Percentiles rank a stretch among this genome's conserved stretches.
These are phyloP conservation scores for Drosophila paramelanica DNA, from an alignment of 2,888 invertebrate genomes.

Conservation along the genomic window DNA sequence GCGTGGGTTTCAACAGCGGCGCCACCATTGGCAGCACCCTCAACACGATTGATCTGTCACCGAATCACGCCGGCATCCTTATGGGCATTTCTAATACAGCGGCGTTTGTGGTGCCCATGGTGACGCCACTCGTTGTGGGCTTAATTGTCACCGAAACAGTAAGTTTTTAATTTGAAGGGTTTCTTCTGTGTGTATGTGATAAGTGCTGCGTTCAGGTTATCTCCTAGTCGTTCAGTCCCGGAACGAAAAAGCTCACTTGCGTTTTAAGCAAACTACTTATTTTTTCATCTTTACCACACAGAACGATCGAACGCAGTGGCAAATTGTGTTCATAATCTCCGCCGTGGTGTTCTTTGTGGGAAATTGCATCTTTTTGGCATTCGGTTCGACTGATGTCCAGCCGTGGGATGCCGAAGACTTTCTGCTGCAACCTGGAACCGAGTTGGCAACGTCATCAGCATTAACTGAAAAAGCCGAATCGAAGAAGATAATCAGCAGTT, in stretches of 20 bases:
- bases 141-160: constrained; percentile 84
- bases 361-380: constrained; percentile 89
- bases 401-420: constrained; percentile 88
- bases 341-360: constrained; percentile 89
- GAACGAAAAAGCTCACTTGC: too few relatives aligned
- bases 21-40: constrained; percentile 85
- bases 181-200: too few relatives aligned
- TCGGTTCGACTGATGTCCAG: constrained; percentile 88
- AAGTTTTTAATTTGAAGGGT: constrained; percentile 35
- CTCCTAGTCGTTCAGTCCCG: too few relatives aligned
- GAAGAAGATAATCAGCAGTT: constrained; percentile 12
- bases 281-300: constrained; percentile 22
- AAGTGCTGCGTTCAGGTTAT: too few relatives aligned
- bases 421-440: constrained; percentile 65
- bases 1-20: constrained; percentile 85
- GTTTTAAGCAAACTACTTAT: too few relatives aligned
- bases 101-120: constrained; percentile 87
- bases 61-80: constrained; percentile 88
- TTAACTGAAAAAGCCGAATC: background rate
- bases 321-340: constrained; percentile 89
- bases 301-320: constrained; percentile 88
- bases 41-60: constrained; percentile 88
- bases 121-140: constrained; percentile 87
- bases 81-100: constrained; percentile 89
- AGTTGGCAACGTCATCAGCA: constrained; percentile 6